Evolutionary conservation across 1,140 invertebrate species (phyloP).

Genomic region (Lithobius niger): DNA sequence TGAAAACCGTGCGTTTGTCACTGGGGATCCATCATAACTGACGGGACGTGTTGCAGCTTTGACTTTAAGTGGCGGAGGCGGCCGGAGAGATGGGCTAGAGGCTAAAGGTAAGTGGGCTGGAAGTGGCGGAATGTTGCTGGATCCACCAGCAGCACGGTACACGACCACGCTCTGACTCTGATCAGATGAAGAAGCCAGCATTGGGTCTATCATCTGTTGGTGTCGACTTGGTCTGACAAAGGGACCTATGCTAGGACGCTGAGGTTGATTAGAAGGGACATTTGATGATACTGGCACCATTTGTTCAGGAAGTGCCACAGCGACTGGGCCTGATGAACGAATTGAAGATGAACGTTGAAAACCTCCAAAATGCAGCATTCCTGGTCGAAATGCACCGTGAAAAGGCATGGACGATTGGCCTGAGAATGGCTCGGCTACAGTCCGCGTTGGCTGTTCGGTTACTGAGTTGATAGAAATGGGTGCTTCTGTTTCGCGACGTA

Average conservation of each 20-base stretch:
- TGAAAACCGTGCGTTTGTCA: neutral
- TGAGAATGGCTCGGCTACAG: slow-evolving; percentile 13
- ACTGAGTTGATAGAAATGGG: neutral
- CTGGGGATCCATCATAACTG: neutral
- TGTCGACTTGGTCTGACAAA: neutral
- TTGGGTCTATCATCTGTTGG: neutral
- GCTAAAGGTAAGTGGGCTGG: neutral
- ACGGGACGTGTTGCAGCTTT: neutral
- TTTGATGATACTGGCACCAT: neutral
- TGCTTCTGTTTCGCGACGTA: neutral
- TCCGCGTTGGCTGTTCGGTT: neutral
- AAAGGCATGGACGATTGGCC: slow-evolving; percentile 18
- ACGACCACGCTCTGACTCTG: neutral
- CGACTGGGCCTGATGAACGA: neutral
- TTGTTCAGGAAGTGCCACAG: neutral
- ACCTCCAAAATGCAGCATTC: slow-evolving; percentile 20
- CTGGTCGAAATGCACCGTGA: slow-evolving; percentile 19
- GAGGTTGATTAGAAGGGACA: neutral
- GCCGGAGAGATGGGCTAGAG: neutral
- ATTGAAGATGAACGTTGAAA: slow-evolving; percentile 16
- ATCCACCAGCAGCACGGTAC: neutral
- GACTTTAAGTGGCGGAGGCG: no score
- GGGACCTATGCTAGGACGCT: neutral
- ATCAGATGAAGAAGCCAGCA: neutral
- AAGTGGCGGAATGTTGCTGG: neutral